A percentile compares a stretch with the other conserved stretches of the same genome.
Conservation (phyloP, 2,113 vertebrate species). For the Eublepharis macularius region DNA sequence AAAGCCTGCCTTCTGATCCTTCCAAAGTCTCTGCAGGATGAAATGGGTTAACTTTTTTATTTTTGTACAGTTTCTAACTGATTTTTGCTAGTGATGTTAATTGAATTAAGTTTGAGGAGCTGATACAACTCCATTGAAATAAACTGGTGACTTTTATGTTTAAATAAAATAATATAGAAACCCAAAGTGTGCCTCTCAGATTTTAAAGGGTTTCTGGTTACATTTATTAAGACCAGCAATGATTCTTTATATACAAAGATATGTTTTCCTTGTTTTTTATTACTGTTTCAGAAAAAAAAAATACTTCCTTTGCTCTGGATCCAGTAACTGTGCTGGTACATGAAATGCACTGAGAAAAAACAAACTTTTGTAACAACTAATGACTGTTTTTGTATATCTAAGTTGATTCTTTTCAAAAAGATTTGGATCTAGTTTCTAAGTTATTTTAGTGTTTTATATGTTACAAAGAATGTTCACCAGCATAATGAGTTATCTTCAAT, state of each 20-base stretch:
- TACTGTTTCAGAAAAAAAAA: conserved; percentile 87
- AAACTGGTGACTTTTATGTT: conserved; percentile 84
- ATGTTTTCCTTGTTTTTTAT: conserved; percentile 89
- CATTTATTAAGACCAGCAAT: conserved; percentile 98
- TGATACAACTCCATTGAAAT: conserved; percentile 72
- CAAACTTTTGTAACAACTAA: conserved; percentile 90
- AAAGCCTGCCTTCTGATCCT: conserved; percentile 96
- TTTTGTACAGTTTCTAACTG: conserved; percentile 94
- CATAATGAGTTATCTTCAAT: conserved; percentile 81
- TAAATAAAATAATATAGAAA: conserved; percentile 77
- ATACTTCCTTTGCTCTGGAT: conserved; percentile 96
- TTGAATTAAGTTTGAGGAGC: conserved; percentile 86
- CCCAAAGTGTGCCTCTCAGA: conserved; percentile 98
- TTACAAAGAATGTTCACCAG: conserved; percentile 86
- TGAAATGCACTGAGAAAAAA: conserved; percentile 97
- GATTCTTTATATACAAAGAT: conserved; percentile 99
- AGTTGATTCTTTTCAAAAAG: conserved; percentile 95
- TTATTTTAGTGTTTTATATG: conserved; percentile 99
- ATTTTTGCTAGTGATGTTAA: conserved; percentile 89
- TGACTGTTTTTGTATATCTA: conserved; percentile 98
- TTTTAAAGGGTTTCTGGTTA: conserved; percentile 96
- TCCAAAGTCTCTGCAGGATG: conserved; percentile 91
- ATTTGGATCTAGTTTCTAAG: conserved; percentile 99
- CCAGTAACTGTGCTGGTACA: conserved; percentile 97
- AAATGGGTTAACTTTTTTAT: conserved; percentile 84